Base-by-base conservation (phyloP, 2,888 invertebrate species). In the Eristalinus aeneus region DNA sequence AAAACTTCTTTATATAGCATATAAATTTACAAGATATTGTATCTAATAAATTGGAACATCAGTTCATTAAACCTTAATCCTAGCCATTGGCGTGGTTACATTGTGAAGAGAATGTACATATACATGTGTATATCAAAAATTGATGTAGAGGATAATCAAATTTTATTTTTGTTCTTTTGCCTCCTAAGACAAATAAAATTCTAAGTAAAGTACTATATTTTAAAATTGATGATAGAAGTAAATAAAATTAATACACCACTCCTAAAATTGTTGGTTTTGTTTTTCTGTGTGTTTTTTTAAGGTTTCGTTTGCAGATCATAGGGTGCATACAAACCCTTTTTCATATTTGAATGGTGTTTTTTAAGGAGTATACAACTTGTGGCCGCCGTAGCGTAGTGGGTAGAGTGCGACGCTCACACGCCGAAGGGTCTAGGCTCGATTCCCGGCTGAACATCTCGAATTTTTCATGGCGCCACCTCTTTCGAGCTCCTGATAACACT, bases 171-270 rank as follows among this genome's bases (percentile, higher is more conserved):
- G 53, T 36, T 36, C 34, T 65, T 79, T 79, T 67, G 79, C 72
- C 72, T 72, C 60, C 60, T 53, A 79, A 73, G 67, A 67, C 60
- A 72, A 72, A 72, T 79, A 73, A 53, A 58, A 34, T 34, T 65
- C 65, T 78, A 46, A 78, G 71, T 31, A 53, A 58, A 46, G 32
- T 31, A 60, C 6, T 56, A 5, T 16, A 46, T 64, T 71, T 63
- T 32, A 56, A 71, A 58, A 46, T 64, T 77, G 10, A 46, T 63
- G 63, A 34, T 16, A 36, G 69, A 77, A 31, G 9, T 23, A 75
- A 68, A 31, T 32, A 20, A 34, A 32, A 34, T 32, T 34, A 69
- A 20, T 31, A 34, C 16, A 32, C n/a, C 20, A 20, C 46, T 58
- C 27, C 23, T 69, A 69, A 27, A 58, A 27, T 8, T 1, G 16